phyloP scores from a whole-genome alignment of 2,888 invertebrate genomes.

The Heliconius cydno region DNA sequence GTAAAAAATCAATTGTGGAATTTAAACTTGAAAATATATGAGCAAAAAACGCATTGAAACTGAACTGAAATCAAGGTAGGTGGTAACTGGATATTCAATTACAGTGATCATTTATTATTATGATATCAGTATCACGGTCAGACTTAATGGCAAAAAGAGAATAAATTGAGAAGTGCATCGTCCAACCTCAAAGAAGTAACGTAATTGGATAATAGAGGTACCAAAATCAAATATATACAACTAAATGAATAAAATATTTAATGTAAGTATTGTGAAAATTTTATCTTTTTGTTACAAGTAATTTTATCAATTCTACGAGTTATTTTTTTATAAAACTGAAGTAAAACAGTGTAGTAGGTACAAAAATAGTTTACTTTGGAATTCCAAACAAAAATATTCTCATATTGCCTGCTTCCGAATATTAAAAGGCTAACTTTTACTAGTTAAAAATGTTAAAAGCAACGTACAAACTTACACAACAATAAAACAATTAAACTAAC shows the following conservation, averaged over 20 bases:
- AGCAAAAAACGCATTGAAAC: constrained; percentile 13
- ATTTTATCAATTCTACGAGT: neutral
- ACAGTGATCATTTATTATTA: constrained; percentile 22
- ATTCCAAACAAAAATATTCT: neutral
- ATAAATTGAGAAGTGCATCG: constrained; percentile 63
- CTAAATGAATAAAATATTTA: neutral
- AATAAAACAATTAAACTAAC: constrained; percentile 16
- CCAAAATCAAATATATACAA: constrained; percentile 59
- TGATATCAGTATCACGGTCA: constrained; percentile 38
- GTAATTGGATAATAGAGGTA: constrained; percentile 57
- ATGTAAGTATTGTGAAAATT: neutral
- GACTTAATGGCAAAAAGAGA: constrained; percentile 49
- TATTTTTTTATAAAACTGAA: neutral
- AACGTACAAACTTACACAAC: neutral
- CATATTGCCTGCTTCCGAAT: neutral
- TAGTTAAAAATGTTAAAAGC: neutral
- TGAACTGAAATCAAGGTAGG: constrained; percentile 22
- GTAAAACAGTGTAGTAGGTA: neutral
- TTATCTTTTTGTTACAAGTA: neutral
- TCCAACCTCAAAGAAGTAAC: constrained; percentile 61
- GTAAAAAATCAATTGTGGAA: constrained; percentile 22
- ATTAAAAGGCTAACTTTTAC: neutral
- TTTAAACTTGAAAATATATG: constrained; percentile 17
- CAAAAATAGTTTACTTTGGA: neutral
- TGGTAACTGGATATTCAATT: constrained; percentile 19